Conservation (phyloP, 1,140 invertebrate species). For the Amyelois transitella region DNA sequence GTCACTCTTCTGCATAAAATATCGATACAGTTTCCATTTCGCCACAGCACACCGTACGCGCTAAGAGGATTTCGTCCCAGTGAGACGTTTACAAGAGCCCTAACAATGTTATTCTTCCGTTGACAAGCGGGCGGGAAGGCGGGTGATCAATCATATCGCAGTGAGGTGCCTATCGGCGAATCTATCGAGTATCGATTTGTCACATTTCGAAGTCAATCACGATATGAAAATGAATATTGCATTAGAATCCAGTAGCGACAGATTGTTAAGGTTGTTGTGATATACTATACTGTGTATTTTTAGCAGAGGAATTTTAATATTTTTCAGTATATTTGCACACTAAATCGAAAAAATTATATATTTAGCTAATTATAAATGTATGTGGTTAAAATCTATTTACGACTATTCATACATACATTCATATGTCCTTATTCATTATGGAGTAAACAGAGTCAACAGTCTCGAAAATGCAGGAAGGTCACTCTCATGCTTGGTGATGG, state of each 20-base stretch:
- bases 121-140: conserved; percentile 45
- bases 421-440: no score
- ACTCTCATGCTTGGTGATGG: no score
- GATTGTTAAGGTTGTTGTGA: no score
- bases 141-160: conserved; percentile 51
- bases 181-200: conserved; percentile 23
- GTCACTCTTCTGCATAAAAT: conserved; percentile 12
- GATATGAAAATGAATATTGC: not conserved
- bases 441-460: no score
- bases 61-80: conserved; percentile 55
- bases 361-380: no score
- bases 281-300: not conserved
- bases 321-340: no score
- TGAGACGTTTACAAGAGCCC: conserved; percentile 58
- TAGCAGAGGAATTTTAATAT: not conserved
- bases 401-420: no score
- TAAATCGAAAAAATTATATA: no score
- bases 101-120: conserved; percentile 68
- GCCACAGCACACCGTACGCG: conserved; percentile 16
- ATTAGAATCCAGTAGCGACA: not conserved
- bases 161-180: conserved; percentile 19
- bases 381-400: no score
- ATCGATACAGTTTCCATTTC: conserved; percentile 24
- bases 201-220: conserved; percentile 13
- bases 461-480: no score